Base-by-base conservation (phyloP, 2,888 invertebrate species). In the Ophonus ardosiacus region DNA sequence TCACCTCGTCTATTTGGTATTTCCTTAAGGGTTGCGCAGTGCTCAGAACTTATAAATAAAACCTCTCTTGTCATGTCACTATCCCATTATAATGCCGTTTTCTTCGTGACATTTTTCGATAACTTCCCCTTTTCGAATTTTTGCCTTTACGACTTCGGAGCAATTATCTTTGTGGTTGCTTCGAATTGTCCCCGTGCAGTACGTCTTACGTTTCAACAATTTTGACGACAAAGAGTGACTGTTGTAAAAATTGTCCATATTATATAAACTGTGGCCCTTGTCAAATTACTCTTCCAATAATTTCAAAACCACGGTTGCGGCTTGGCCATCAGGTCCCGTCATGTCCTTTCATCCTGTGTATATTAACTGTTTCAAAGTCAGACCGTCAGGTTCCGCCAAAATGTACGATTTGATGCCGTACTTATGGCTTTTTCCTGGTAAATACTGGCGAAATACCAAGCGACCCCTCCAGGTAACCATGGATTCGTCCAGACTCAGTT, bases 321-420 rank as follows among this genome's bases (percentile, higher is more conserved):
- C 84, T 81, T 87, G 87, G 3, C 13, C 56, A 10, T 51, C 21
- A 81, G 86, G 61, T n/a, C 59, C 86, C 81, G 63, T 56, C 71
- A 68, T 8, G 71, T 86, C 86, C 17, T 82, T 80, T 13, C 68
- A 18, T 24, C 86, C 86, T 59, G 85, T 56, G 76, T 87, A 87
- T 17, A 86, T 86, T 43, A 85, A 61, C 43, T 86, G 40, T 51
- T 87, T 87, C 71, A 89, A 84, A 56, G 88, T 86, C 59, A 88
- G 83, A 18, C 90, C 90, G 87, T 88, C 87, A 21, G 90, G 88
- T 85, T 90, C 89, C 7, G 89, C 88, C 1, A 91, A 86, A 15
- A 89, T 88, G 86, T 91, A 90, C 0, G 91, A 68, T 86, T 90
- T 90, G 4, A 88, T 86, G 6, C 88, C 89, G 86, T 88, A 88